phyloP scores from a whole-genome alignment of 1,140 invertebrate genomes.

The Pachyrhynchus sulphureomaculatus region DNA sequence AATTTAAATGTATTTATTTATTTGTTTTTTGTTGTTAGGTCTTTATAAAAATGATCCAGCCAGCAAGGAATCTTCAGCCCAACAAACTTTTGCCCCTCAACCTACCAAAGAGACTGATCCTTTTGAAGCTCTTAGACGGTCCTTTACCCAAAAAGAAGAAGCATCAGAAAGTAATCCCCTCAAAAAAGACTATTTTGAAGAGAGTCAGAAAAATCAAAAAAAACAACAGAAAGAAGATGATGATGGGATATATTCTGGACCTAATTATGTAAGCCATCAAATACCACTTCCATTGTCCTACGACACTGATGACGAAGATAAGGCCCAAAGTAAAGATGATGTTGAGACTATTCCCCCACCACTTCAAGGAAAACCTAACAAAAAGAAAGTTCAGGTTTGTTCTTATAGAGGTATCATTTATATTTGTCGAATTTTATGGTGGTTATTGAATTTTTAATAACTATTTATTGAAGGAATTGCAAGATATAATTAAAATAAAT shows the following conservation, averaged over 20 bases:
- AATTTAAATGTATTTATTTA: no score
- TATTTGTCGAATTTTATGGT: no score
- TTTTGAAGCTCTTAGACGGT: conserved; percentile 2
- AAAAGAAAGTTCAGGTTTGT: conserved; percentile 20
- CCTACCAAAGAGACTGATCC: background rate
- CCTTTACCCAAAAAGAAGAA: background rate
- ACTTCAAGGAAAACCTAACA: conserved; percentile 9
- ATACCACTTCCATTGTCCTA: conserved; percentile 8
- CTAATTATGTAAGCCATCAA: conserved; percentile 25
- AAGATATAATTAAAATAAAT: no score
- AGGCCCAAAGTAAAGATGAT: conserved; percentile 23
- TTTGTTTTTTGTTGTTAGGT: no score
- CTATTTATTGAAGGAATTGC: no score
- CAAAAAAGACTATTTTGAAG: conserved; percentile 34
- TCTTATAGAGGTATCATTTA: background rate
- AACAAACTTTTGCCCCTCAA: background rate
- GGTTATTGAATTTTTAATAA: no score
- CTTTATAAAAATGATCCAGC: no score
- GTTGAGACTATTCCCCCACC: conserved; percentile 14
- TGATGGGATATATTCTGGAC: conserved; percentile 5
- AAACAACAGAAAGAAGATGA: conserved; percentile 6
- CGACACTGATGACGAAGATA: conserved; percentile 9
- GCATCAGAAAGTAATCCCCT: conserved; percentile 7
- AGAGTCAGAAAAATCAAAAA: conserved; percentile 30
- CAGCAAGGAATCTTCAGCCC: background rate